Conservation (phyloP, 2,113 vertebrate genomes). For the Myrmecobius fasciatus region DNA sequence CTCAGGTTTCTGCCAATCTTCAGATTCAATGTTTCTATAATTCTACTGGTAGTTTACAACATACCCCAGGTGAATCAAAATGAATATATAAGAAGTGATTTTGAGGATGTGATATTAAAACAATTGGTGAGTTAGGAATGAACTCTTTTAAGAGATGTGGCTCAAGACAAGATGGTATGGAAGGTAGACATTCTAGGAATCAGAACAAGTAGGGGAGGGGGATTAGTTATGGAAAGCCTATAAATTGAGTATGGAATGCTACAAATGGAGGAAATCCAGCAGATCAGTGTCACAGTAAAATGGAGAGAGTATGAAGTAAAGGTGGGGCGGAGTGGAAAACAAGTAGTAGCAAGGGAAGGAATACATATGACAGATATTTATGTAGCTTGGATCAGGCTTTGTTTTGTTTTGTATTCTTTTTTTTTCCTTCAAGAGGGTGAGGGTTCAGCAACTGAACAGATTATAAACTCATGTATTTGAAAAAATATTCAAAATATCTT, state of each 20-base stretch:
- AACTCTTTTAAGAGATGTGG: neutral
- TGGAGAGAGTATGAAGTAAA: neutral
- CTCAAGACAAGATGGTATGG: neutral
- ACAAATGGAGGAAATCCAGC: neutral
- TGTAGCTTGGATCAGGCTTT: neutral
- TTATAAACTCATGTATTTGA: conserved; percentile 50
- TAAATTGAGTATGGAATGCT: neutral
- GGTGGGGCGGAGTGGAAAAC: neutral
- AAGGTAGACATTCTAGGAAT: neutral
- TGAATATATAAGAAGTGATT: neutral
- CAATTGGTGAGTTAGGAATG: neutral
- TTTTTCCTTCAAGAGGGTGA: conserved; percentile 52
- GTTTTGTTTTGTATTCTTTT: conserved; percentile 43
- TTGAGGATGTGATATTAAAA: neutral
- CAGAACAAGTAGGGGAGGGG: neutral
- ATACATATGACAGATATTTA: conserved; percentile 39
- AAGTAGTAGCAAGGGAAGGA: neutral
- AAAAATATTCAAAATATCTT: conserved; percentile 51
- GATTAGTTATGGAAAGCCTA: neutral
- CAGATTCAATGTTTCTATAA: neutral
- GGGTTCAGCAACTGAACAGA: conserved; percentile 36
- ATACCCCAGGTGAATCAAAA: neutral
- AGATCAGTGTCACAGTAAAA: neutral
- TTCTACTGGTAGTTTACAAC: neutral
- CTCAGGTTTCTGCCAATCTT: neutral